Percentiles rank a stretch among this genome's conserved stretches.
phyloP scores from a whole-genome alignment of 2,888 invertebrate genomes.

The Therioaphis trifolii region DNA sequence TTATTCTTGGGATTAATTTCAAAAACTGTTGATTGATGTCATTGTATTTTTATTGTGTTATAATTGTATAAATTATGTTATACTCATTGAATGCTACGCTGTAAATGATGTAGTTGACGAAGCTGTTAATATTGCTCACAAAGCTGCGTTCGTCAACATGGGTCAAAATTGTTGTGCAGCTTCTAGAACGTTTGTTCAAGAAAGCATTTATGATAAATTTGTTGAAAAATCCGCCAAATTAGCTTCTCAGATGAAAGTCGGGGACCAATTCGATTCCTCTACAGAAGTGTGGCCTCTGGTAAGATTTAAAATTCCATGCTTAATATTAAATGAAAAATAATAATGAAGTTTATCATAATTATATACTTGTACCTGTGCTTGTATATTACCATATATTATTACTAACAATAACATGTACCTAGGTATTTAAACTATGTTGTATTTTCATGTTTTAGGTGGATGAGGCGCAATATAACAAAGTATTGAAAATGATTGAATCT shows the following conservation, averaged over 20 bases:
- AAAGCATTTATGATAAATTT: constrained; percentile 91
- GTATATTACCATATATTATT: too few relatives aligned
- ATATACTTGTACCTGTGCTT: too few relatives aligned
- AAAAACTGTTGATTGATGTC: too few relatives aligned
- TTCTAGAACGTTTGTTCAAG: constrained; percentile 89
- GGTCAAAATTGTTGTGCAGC: constrained; percentile 95
- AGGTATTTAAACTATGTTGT: too few relatives aligned
- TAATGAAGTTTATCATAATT: neutral
- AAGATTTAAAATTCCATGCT: constrained; percentile 58
- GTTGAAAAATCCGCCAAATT: constrained; percentile 76
- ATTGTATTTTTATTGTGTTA: neutral
- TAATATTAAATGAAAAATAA: neutral
- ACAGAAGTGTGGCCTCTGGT: constrained; percentile 93
- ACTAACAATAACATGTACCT: too few relatives aligned
- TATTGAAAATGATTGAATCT: constrained; percentile 80
- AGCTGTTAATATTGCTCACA: constrained; percentile 86
- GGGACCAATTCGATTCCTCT: constrained; percentile 85
- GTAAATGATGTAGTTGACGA: constrained; percentile 71
- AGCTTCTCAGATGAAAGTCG: constrained; percentile 83
- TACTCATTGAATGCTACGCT: neutral
- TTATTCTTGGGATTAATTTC: neutral
- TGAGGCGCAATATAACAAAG: constrained; percentile 83
- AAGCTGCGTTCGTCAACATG: constrained; percentile 87
- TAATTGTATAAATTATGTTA: neutral
- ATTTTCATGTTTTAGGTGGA: constrained; percentile 77